phyloP scores from a whole-genome alignment of 2,888 invertebrate genomes.

The Chorisops tibialis region DNA sequence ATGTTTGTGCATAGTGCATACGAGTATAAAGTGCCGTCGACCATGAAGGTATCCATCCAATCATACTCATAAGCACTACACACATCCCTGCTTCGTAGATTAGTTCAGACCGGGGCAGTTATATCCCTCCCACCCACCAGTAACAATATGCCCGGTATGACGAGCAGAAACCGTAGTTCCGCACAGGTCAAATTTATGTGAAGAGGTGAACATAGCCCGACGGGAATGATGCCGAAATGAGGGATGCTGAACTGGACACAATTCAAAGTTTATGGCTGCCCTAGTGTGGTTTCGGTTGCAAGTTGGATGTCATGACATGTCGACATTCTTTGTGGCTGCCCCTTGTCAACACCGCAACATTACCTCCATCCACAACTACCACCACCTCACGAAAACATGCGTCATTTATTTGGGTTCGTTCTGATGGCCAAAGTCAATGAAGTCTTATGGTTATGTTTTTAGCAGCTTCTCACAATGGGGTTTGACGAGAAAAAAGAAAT shows the following conservation, averaged over 20 bases:
- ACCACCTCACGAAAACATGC: background rate
- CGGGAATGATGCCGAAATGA: background rate
- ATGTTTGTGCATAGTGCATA: constrained; percentile 16
- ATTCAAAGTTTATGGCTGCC: constrained; percentile 25
- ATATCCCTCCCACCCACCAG: too few species aligned
- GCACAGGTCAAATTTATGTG: background rate
- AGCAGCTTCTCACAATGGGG: background rate
- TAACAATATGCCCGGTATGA: constrained; percentile 21
- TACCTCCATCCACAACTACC: background rate
- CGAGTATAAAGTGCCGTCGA: too few species aligned
- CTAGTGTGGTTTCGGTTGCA: constrained; percentile 27
- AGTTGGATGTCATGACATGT: constrained; percentile 29
- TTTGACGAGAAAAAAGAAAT: background rate
- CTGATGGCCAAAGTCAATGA: background rate
- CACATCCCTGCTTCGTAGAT: constrained; percentile 2
- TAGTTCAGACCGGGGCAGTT: constrained; percentile 3
- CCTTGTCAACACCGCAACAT: constrained; percentile 24
- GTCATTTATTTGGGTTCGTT: background rate
- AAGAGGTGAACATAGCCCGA: background rate
- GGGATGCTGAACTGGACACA: constrained; percentile 28
- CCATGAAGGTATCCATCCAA: constrained; percentile 24
- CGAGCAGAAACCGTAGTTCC: background rate
- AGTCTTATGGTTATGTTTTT: constrained; percentile 8
- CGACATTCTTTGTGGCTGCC: constrained; percentile 31
- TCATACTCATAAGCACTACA: constrained; percentile 21